Conservation (phyloP, 1,140 invertebrate genomes). For the Drosophila athabasca region DNA sequence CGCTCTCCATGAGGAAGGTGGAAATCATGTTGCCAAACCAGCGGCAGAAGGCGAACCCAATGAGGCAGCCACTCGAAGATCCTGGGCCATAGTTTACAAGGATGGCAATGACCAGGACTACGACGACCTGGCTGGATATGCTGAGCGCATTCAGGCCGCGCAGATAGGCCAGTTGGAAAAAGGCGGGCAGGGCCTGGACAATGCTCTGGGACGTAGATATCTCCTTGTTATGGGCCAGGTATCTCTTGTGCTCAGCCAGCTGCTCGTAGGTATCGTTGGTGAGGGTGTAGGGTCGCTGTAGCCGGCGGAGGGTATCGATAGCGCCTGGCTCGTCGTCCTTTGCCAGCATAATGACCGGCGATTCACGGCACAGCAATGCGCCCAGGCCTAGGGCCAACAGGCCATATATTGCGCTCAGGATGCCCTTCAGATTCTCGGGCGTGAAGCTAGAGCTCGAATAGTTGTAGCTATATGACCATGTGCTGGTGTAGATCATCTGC, state of each 20-base stretch:
- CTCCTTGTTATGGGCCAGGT: conserved; percentile 54
- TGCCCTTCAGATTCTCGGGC: conserved; percentile 52
- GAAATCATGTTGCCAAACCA: conserved; percentile 15
- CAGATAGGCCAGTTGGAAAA: conserved; percentile 31
- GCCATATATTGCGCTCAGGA: conserved; percentile 42
- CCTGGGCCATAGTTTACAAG: accelerated
- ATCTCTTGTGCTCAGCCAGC: conserved; percentile 63
- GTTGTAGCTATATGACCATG: conserved; percentile 12
- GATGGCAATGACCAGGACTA: not conserved
- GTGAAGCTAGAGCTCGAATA: conserved; percentile 6
- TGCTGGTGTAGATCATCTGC: conserved; percentile 33
- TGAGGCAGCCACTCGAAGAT: not conserved
- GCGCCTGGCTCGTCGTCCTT: conserved; percentile 56
- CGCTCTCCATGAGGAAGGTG: conserved; percentile 26
- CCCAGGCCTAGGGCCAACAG: conserved; percentile 27
- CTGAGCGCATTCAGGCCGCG: conserved; percentile 57
- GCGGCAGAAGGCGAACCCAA: conserved; percentile 41
- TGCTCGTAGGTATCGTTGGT: conserved; percentile 55
- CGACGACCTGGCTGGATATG: conserved; percentile 19
- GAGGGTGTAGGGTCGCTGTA: conserved; percentile 45
- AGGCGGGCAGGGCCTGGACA: conserved; percentile 34
- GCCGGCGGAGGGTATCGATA: conserved; percentile 52
- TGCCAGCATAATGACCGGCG: conserved; percentile 53
- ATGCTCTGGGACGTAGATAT: conserved; percentile 35
- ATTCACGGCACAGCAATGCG: conserved; percentile 43